Base-by-base conservation (phyloP, 2,888 invertebrate species). In the Lasioglossum lativentre region DNA sequence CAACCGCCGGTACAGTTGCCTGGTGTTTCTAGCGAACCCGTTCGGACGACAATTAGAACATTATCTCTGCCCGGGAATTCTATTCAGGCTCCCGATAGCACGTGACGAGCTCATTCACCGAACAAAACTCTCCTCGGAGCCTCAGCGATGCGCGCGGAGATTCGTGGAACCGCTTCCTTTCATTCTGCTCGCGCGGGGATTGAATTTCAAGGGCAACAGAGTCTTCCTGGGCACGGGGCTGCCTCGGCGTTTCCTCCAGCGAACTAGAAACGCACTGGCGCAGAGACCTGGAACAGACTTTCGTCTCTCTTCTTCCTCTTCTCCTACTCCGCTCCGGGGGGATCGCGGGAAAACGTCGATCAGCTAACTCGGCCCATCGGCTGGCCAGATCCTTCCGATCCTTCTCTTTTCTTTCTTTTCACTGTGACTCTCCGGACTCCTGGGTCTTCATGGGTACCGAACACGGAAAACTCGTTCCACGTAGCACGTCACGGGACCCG, bases 151-250 rank as follows among this genome's bases (percentile, higher is more conserved):
- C 38, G 80, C 71, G 63, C 66, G 52, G 82, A 77, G 72, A 59
- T 86, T 78, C 81, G 72, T 78, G 63, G 80, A 86, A 89, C 74
- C 74, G 66, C 73, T 47, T 85, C 75, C 86, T 76, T 84, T 88
- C 83, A 82, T 89, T 78, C 75, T 75, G 38, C 47, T 80, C 75
- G 70, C 77, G 27, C 75, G 27, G 14, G 83, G 78, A 89, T 91
- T 66, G 66, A 79, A 81, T 91, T 89, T 76, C 83, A 83, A 72
- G 78, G 81, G 77, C 75, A 85, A 75, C 56, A 1, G 45, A 70
- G 56, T 75, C 23, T 59, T 86, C 59, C 16, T 42, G 63, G 30
- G 16, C 30, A 16, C n/a, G 56, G n/a, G n/a, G 8, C n/a, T n/a
- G n/a, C n/a, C n/a, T n/a, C 68, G 72, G 63, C 23, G 66, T 56